Percentiles rank a stretch among this genome's conserved stretches.
phyloP scores from a whole-genome alignment of 2,113 vertebrate genomes.

The Fukomys damarensis region DNA sequence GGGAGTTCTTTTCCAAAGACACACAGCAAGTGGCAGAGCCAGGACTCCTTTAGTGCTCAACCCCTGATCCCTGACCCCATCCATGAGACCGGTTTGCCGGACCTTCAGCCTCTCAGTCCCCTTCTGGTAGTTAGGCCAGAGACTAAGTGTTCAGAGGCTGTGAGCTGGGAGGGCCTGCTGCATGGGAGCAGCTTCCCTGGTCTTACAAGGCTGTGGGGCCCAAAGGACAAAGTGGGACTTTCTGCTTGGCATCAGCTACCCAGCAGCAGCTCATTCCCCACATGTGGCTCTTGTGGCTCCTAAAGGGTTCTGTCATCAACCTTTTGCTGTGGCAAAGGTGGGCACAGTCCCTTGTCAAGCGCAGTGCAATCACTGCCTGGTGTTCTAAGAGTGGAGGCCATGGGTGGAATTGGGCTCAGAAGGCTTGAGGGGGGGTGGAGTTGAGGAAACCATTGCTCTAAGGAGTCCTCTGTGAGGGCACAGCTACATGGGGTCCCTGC shows the following conservation, averaged over 20 bases:
- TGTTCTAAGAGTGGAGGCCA: not conserved
- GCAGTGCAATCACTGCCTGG: not conserved
- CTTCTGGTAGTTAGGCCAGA: not conserved
- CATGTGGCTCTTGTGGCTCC: not conserved
- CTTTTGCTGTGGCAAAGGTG: not conserved
- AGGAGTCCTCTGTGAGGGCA: not conserved
- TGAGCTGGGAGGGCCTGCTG: not conserved
- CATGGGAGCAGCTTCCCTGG: not conserved
- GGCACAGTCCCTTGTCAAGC: not conserved
- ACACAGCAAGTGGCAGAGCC: not conserved
- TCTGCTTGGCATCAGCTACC: not conserved
- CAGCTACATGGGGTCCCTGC: not conserved
- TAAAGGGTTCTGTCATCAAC: not conserved
- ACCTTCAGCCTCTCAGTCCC: not conserved
- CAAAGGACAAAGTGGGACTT: not conserved
- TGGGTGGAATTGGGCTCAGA: too few relatives aligned
- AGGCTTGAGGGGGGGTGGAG: not conserved
- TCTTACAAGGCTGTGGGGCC: not conserved
- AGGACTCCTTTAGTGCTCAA: not conserved
- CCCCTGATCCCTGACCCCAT: too few relatives aligned
- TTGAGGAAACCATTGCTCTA: not conserved
- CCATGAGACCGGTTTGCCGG: not conserved
- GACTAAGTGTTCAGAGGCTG: not conserved
- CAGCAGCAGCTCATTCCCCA: not conserved
- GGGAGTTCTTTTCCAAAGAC: slow-evolving; percentile 40